Evolutionary conservation across 1,140 invertebrate species (phyloP), one percentile per base, ranked within the genome.

Genomic region (Kradibia gibbosae): DNA sequence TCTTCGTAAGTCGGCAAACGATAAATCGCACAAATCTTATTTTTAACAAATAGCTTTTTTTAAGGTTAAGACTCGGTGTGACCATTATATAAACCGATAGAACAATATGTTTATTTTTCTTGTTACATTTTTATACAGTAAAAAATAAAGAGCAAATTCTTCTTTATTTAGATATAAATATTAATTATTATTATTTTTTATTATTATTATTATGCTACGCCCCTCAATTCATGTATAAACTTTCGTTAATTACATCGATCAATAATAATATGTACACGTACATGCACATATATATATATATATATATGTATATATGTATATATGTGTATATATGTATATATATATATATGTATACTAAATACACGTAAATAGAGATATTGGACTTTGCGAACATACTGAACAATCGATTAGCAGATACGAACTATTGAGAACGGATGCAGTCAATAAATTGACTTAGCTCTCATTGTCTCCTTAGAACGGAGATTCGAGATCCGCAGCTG

Each of bases 291-390:
- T n/a, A n/a, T n/a, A n/a, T n/a, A n/a, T n/a, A n/a, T n/a, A n/a
- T n/a, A n/a, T n/a, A n/a, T n/a, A n/a, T n/a, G n/a, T n/a, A n/a
- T n/a, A n/a, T n/a, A n/a, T n/a, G n/a, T n/a, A n/a, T n/a, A n/a
- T n/a, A n/a, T n/a, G n/a, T n/a, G n/a, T n/a, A n/a, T n/a, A n/a
- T n/a, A n/a, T n/a, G n/a, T n/a, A n/a, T n/a, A n/a, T n/a, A n/a
- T n/a, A n/a, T n/a, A n/a, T n/a, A n/a, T n/a, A n/a, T n/a, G n/a
- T 50, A 53, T 78, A 53, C 70, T 50, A 60, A 67, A 67, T 67
- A 67, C 34, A 39, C 39, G 62, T n/a, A 25, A 65, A 65, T 36
- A 67, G n/a, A n/a, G 11, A n/a, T 67, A 39, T 39, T 67, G 62
- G 34, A 67, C 34, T 67, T 22, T 8, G 62, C 17, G 34, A 20